Conservation (phyloP, 2,888 invertebrate genomes). For the Busseola fusca region DNA sequence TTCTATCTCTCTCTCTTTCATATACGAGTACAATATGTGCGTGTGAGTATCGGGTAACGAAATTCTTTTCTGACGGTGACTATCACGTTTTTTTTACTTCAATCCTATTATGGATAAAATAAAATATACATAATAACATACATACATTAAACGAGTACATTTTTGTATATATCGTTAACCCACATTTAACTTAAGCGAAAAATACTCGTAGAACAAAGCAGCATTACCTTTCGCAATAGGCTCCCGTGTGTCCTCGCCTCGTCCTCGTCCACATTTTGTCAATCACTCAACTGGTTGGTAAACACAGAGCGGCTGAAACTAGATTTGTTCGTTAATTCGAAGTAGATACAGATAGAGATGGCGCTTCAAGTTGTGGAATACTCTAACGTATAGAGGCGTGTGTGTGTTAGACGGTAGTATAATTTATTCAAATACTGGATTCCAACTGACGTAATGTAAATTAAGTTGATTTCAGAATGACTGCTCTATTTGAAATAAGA, state of each 20-base stretch:
- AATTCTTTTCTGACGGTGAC: too few species aligned
- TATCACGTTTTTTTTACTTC: too few species aligned
- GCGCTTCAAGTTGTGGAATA: neutral
- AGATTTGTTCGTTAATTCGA: constrained; percentile 58
- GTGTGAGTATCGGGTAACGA: too few species aligned
- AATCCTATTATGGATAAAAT: too few species aligned
- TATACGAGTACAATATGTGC: too few species aligned
- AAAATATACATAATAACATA: too few species aligned
- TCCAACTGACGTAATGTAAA: neutral
- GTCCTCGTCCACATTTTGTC: constrained; percentile 37
- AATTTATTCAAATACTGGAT: neutral
- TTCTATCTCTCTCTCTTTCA: too few species aligned
- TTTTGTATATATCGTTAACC: too few species aligned
- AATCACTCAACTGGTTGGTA: constrained; percentile 54
- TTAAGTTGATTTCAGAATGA: neutral
- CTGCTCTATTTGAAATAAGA: too few species aligned
- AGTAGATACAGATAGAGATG: constrained; percentile 13
- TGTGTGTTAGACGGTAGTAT: neutral
- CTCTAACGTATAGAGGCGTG: neutral
- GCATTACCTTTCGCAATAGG: neutral
- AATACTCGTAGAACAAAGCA: neutral
- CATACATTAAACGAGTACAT: neutral
- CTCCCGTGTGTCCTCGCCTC: constrained; percentile 16
- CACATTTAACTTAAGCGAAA: too few species aligned
- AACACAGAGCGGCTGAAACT: constrained; percentile 57